Conservation (phyloP, 1,140 invertebrate species). For the Trichonephila clavata region DNA sequence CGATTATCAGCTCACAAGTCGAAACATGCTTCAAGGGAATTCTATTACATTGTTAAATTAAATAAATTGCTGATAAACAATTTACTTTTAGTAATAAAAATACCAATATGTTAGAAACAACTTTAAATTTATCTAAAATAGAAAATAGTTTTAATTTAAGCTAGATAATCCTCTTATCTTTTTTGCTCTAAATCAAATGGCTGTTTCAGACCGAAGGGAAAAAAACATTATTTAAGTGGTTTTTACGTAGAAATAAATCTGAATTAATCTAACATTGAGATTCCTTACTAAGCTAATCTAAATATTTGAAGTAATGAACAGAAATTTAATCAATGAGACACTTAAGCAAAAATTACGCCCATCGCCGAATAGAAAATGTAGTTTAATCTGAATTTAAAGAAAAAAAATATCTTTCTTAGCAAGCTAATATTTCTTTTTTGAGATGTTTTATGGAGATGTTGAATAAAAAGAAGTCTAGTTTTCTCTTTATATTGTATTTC, state of each 20-base stretch:
- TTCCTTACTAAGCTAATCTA: conserved; percentile 18
- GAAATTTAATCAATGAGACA: conserved; percentile 15
- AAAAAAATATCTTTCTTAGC: neutral
- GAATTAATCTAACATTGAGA: neutral
- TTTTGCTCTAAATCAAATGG: neutral
- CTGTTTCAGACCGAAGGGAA: neutral
- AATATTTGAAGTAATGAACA: conserved; percentile 1
- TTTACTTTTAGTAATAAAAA: neutral
- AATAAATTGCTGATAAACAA: too few relatives aligned
- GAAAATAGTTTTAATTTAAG: neutral
- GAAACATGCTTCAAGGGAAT: too few relatives aligned
- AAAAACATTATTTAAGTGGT: neutral
- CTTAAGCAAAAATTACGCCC: neutral
- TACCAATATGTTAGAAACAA: neutral
- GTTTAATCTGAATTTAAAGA: neutral
- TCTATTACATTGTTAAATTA: too few relatives aligned
- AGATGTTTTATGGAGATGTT: too few relatives aligned
- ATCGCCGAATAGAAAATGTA: neutral
- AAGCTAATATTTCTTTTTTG: neutral
- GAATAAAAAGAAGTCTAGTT: neutral
- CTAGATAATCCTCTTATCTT: neutral
- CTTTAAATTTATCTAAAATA: neutral
- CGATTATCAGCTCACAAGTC: too few relatives aligned
- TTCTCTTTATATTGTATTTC: neutral
- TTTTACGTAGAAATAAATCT: neutral